Evolutionary conservation across 2,888 invertebrate species (phyloP).

Genomic region (Melanchra persicariae): DNA sequence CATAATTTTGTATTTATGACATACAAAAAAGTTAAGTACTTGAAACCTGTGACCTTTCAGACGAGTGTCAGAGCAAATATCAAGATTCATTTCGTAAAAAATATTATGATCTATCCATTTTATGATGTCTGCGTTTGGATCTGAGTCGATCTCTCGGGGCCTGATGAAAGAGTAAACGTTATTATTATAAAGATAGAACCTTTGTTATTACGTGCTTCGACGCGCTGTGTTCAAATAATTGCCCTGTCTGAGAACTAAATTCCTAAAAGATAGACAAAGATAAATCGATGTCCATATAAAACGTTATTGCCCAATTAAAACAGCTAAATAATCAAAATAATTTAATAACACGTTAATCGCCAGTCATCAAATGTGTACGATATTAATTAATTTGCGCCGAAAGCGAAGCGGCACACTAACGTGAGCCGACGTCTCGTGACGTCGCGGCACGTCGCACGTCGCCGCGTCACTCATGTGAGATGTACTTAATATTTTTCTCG

Average conservation of each 20-base stretch:
- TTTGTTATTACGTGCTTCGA: slow-evolving; percentile 31
- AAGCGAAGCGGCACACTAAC: slow-evolving; percentile 43
- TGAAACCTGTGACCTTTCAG: slow-evolving; percentile 21
- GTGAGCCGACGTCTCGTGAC: slow-evolving; percentile 27
- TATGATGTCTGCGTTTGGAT: slow-evolving; percentile 44
- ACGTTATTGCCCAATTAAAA: slow-evolving; percentile 23
- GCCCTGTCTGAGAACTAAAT: slow-evolving; percentile 8
- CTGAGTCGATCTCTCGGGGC: slow-evolving; percentile 32
- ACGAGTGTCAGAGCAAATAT: slow-evolving; percentile 15
- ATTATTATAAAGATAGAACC: slow-evolving; percentile 38
- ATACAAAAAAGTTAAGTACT: slow-evolving; percentile 8
- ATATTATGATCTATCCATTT: slow-evolving; percentile 43
- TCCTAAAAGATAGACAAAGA: slow-evolving; percentile 33
- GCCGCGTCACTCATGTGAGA: slow-evolving; percentile 34
- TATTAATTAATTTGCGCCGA: slow-evolving; percentile 64
- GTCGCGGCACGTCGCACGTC: slow-evolving; percentile 27
- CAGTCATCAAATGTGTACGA: slow-evolving; percentile 38
- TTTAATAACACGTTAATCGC: slow-evolving; percentile 45
- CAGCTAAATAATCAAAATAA: slow-evolving; percentile 33
- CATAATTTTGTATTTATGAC: slow-evolving; percentile 2
- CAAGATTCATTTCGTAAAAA: slow-evolving; percentile 25
- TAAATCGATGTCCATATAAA: slow-evolving; percentile 29
- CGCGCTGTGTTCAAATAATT: slow-evolving; percentile 30
- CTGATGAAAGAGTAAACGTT: slow-evolving; percentile 36
- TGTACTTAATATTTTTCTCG: slow-evolving; percentile 58